phyloP scores from a whole-genome alignment of 2,113 vertebrate genomes.

The Mesoclemmys tuberculata region DNA sequence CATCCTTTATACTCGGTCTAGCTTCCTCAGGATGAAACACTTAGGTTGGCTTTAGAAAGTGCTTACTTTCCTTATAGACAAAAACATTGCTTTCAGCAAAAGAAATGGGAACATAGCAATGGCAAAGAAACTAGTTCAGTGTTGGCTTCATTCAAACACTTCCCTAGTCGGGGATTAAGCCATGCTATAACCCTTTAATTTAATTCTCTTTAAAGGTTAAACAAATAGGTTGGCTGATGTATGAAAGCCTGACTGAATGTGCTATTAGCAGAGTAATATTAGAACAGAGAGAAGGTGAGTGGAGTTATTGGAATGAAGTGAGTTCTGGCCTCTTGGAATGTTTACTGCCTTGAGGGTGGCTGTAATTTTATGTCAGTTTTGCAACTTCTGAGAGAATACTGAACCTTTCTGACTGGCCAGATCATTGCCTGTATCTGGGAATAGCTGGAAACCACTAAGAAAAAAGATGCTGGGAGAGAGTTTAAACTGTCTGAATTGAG shows the following conservation, averaged over 20 bases:
- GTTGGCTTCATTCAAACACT: not conserved
- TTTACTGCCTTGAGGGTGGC: not conserved
- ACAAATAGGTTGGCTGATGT: not conserved
- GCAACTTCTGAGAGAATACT: not conserved
- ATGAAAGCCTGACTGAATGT: not conserved
- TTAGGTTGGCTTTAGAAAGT: slow-evolving; percentile 10
- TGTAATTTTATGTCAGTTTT: not conserved
- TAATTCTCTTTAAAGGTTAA: not conserved
- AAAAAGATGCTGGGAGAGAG: not conserved
- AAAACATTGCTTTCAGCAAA: not conserved
- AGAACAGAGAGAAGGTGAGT: not conserved
- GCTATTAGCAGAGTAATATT: not conserved
- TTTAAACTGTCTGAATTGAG: not conserved
- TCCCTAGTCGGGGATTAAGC: not conserved
- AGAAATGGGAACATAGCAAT: not conserved
- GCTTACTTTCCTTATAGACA: not conserved
- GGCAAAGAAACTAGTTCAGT: not conserved
- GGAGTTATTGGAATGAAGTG: not conserved
- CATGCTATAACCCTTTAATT: not conserved
- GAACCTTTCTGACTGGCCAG: not conserved
- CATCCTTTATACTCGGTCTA: not conserved
- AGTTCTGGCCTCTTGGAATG: not conserved
- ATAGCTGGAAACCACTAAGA: not conserved
- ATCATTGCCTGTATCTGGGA: not conserved
- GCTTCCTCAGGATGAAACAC: not conserved